Conservation (phyloP, 1,140 invertebrate species). For the Pseudoatta argentina region DNA sequence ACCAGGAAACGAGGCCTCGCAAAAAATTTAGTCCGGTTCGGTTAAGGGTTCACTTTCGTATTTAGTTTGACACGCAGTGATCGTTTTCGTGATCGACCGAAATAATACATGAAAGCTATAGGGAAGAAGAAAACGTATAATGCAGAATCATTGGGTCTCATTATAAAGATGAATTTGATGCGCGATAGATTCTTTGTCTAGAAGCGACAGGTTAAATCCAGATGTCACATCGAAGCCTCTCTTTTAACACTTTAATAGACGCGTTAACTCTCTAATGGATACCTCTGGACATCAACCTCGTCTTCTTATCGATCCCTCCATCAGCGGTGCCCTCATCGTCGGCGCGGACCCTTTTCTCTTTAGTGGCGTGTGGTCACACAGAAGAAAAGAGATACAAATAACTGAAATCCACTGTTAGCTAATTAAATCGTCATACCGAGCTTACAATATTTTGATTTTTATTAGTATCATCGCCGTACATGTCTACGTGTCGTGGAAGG, state of each 20-base stretch:
- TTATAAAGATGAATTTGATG: conserved; percentile 40
- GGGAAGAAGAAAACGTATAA: not conserved
- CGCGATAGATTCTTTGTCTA: conserved; percentile 31
- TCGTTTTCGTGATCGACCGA: not conserved
- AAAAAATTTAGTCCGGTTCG: not conserved
- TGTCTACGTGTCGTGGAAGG: not conserved
- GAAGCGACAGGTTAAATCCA: conserved; percentile 29
- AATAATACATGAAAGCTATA: not conserved
- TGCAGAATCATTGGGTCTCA: conserved; percentile 16
- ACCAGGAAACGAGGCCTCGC: conserved; percentile 7
- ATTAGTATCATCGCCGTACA: conserved; percentile 24
- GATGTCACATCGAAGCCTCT: conserved; percentile 43
- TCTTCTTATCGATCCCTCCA: conserved; percentile 68
- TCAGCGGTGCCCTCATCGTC: conserved; percentile 44
- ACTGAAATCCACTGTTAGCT: conserved; percentile 2
- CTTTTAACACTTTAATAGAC: conserved; percentile 72
- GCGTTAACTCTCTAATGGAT: conserved; percentile 73
- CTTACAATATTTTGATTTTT: conserved; percentile 13
- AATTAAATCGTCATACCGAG: conserved; percentile 33
- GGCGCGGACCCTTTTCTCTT: not conserved
- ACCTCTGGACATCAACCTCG: conserved; percentile 40
- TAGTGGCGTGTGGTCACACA: not conserved
- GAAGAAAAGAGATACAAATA: conserved; percentile 20
- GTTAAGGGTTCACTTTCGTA: conserved; percentile 23
- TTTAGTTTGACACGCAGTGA: conserved; percentile 29